Evolutionary conservation across 2,797 vertebrate genomes (phyloP).

Genomic region (Nyctalus aviator): DNA sequence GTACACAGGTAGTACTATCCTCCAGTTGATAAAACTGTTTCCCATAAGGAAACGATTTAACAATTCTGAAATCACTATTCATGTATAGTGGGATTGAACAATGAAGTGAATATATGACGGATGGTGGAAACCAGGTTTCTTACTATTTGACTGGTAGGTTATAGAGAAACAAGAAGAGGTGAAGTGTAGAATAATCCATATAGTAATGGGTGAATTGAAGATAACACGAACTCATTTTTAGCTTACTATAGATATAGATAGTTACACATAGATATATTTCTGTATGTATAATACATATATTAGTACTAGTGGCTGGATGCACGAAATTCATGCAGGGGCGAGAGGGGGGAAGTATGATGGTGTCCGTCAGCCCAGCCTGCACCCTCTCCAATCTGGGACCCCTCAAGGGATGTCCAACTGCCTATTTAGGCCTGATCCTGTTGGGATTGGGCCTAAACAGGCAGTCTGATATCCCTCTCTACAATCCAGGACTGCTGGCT

Average conservation of each 20-base stretch:
- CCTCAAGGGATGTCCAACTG: too few species aligned
- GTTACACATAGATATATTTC: not conserved
- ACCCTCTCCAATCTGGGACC: too few species aligned
- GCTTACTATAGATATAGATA: not conserved
- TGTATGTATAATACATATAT: not conserved
- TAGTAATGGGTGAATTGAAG: not conserved
- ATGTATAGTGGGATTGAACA: not conserved
- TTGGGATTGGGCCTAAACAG: too few species aligned
- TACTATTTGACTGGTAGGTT: not conserved
- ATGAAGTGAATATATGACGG: not conserved
- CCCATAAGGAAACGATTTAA: not conserved
- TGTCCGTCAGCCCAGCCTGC: too few species aligned
- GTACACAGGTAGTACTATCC: too few species aligned
- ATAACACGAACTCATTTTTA: not conserved
- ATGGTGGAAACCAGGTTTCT: not conserved
- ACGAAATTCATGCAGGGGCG: too few species aligned
- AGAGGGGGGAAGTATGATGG: too few species aligned
- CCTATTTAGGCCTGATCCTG: too few species aligned
- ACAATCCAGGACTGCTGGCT: too few species aligned
- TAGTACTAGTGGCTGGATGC: not conserved
- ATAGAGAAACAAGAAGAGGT: not conserved
- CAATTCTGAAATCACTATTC: not conserved
- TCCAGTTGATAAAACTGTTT: not conserved
- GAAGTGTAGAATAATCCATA: not conserved
- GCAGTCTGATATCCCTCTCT: too few species aligned